Conservation (phyloP, 2,113 vertebrate species). For the Perca fluviatilis region DNA sequence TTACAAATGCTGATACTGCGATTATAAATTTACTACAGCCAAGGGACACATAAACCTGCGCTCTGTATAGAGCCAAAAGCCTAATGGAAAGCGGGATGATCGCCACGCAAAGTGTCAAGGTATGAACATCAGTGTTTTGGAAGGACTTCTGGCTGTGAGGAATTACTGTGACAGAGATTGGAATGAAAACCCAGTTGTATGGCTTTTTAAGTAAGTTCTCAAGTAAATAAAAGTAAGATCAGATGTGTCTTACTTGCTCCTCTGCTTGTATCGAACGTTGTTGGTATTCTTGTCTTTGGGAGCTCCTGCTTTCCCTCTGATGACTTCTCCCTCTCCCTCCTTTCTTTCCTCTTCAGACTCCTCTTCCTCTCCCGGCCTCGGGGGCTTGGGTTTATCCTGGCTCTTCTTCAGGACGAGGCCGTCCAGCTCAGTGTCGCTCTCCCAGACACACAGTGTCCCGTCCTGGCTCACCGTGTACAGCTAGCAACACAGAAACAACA, state of each 20-base stretch:
- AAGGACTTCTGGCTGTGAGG: constrained; percentile 1
- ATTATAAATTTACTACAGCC: constrained; percentile 1
- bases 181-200: not conserved
- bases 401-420: constrained; percentile 85
- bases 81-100: not conserved
- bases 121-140: not conserved
- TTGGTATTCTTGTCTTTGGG: constrained; percentile 74
- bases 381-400: constrained; percentile 63
- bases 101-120: not conserved
- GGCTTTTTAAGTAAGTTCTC: too few species aligned
- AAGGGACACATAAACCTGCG: constrained; percentile 2
- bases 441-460: constrained; percentile 93
- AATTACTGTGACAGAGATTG: not conserved
- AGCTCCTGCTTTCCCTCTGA: constrained; percentile 85
- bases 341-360: constrained; percentile 65
- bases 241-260: constrained; percentile 85
- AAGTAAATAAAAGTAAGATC: not conserved
- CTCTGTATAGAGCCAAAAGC: not conserved
- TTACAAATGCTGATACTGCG: constrained; percentile 4
- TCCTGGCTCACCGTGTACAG: constrained; percentile 96
- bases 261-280: constrained; percentile 89
- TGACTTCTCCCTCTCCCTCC: constrained; percentile 82
- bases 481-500: constrained; percentile 70
- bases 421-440: constrained; percentile 90
- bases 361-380: constrained; percentile 41